Evolutionary conservation across 2,888 invertebrate genomes (phyloP).

Genomic region (Calameuta idolon): DNA sequence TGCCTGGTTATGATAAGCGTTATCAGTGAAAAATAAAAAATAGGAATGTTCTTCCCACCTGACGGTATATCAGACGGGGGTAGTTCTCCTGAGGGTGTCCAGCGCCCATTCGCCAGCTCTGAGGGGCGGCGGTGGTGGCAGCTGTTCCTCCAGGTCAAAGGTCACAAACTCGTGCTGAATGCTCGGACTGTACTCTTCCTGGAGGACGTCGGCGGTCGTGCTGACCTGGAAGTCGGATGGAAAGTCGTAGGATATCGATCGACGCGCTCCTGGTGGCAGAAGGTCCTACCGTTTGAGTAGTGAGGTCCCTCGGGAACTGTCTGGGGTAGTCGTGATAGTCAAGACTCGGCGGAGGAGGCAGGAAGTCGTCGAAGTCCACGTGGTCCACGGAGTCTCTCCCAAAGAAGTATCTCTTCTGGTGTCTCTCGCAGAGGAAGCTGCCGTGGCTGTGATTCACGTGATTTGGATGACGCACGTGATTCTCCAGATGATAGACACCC

Average conservation of each 20-base stretch:
- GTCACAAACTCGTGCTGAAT: constrained; percentile 77
- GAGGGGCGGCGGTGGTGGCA: constrained; percentile 64
- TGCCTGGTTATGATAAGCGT: not conserved
- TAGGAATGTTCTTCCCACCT: constrained; percentile 43
- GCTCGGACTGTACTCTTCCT: constrained; percentile 68
- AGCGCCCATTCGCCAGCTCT: constrained; percentile 68
- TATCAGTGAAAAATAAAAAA: constrained; percentile 12
- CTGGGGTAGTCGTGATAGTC: constrained; percentile 68
- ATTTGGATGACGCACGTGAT: constrained; percentile 39
- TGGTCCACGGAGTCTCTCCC: constrained; percentile 72
- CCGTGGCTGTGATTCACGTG: constrained; percentile 47
- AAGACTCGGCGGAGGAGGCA: constrained; percentile 73
- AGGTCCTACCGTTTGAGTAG: constrained; percentile 73
- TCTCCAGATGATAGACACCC: constrained; percentile 58
- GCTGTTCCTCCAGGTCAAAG: constrained; percentile 74
- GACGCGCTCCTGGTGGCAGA: not conserved
- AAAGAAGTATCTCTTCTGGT: constrained; percentile 75
- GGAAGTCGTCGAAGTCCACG: constrained; percentile 76
- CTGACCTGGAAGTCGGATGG: constrained; percentile 66
- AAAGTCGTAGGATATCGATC: not conserved
- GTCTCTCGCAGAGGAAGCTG: constrained; percentile 61
- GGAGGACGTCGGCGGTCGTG: constrained; percentile 72
- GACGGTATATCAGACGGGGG: constrained; percentile 67
- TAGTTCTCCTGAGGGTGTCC: constrained; percentile 65
- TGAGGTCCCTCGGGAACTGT: constrained; percentile 73